Percentiles rank a stretch among this genome's conserved stretches.
Evolutionary conservation across 2,113 vertebrate species (phyloP).

Genomic region (Stegostoma tigrinum): DNA sequence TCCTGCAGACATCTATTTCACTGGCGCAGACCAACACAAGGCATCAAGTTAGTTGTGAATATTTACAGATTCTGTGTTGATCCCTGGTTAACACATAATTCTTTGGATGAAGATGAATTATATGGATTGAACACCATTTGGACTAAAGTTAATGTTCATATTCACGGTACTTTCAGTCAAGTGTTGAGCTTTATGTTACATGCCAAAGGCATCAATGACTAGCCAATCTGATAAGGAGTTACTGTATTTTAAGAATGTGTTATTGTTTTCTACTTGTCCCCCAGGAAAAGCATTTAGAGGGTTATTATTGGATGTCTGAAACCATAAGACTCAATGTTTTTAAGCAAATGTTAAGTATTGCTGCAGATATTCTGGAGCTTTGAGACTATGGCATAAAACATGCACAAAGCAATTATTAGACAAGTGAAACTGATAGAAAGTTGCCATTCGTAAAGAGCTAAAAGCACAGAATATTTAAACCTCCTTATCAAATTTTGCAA

Average conservation of each 20-base stretch:
- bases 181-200: not conserved
- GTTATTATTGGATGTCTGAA: not conserved
- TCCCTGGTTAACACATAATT: not conserved
- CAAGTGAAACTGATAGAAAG: not conserved
- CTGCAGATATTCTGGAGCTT: not conserved
- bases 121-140: not conserved
- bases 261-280: not conserved
- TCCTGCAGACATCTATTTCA: not conserved
- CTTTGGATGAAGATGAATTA: not conserved
- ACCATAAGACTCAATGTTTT: not conserved
- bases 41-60: not conserved
- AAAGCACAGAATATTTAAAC: not conserved
- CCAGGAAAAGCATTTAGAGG: not conserved
- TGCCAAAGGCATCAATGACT: not conserved
- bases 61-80: not conserved
- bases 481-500: not conserved
- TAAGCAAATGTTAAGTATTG: not conserved
- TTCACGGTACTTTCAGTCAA: not conserved
- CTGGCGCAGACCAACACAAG: not conserved
- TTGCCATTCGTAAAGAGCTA: not conserved
- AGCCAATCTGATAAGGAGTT: not conserved
- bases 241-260: not conserved
- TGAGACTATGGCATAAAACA: not conserved
- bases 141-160: not conserved
- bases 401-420: not conserved